phyloP scores from a whole-genome alignment of 2,888 invertebrate genomes.

The Drosophila buzzatii region DNA sequence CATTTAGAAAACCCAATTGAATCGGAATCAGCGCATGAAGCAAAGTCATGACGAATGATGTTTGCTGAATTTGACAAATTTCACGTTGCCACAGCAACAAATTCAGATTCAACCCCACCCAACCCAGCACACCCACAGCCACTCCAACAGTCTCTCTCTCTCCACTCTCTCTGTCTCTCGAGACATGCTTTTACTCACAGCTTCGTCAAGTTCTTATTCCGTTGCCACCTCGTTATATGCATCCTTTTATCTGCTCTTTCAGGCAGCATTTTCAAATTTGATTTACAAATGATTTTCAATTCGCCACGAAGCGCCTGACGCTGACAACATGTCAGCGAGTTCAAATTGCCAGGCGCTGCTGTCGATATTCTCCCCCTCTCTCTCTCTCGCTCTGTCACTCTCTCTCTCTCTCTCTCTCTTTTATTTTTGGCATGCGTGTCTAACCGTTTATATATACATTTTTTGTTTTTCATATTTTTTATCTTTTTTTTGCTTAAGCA shows the following conservation, averaged over 20 bases:
- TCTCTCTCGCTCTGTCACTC: not conserved
- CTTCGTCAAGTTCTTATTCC: not conserved
- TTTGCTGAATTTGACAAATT: slow-evolving; percentile 68
- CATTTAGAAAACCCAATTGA: slow-evolving; percentile 43
- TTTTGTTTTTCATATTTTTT: slow-evolving; percentile 35
- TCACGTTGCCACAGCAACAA: slow-evolving; percentile 46
- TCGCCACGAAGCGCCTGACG: slow-evolving; percentile 35
- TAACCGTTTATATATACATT: slow-evolving; percentile 16
- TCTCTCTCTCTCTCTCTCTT: not conserved
- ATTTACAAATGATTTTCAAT: slow-evolving; percentile 73
- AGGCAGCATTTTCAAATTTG: slow-evolving; percentile 59
- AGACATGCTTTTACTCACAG: slow-evolving; percentile 19
- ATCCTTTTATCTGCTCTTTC: slow-evolving; percentile 49
- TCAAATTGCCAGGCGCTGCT: slow-evolving; percentile 26
- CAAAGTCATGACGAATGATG: slow-evolving; percentile 68
- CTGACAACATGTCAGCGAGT: slow-evolving; percentile 44
- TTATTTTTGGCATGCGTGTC: slow-evolving; percentile 33
- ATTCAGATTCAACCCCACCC: slow-evolving; percentile 15
- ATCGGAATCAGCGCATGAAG: slow-evolving; percentile 41
- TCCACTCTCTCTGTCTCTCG: not conserved
- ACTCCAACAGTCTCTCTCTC: not conserved
- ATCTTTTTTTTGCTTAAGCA: slow-evolving; percentile 35
- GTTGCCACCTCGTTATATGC: slow-evolving; percentile 46
- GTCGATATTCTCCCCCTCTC: slow-evolving; percentile 1
- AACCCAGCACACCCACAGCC: not conserved